Conservation (phyloP, 2,888 invertebrate genomes). For the Drosophila differens region DNA sequence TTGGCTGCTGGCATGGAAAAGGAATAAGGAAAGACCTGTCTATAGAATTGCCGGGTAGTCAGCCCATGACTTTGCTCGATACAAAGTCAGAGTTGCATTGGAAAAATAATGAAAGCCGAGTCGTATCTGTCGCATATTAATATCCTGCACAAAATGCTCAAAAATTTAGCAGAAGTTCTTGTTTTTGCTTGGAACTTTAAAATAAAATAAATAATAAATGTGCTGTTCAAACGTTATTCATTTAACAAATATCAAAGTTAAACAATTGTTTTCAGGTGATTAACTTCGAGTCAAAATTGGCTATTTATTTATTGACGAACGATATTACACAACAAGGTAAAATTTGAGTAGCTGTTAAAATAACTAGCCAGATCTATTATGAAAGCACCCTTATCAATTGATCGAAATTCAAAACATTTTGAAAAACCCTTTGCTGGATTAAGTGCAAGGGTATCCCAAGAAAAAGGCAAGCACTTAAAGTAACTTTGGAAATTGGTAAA, state of each 20-base stretch:
- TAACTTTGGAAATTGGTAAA: constrained; percentile 66
- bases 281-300: neutral
- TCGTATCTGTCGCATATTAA: neutral
- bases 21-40: neutral
- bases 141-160: neutral
- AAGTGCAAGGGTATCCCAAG: constrained; percentile 12
- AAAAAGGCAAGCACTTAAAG: constrained; percentile 34
- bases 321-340: neutral
- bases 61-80: constrained; percentile 1
- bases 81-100: neutral
- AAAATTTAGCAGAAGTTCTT: neutral
- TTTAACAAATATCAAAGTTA: no score
- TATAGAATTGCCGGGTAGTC: constrained; percentile 12
- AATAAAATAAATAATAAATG: neutral
- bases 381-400: neutral
- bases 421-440: constrained; percentile 6
- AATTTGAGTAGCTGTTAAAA: neutral
- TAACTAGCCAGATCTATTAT: neutral
- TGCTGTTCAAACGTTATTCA: no score
- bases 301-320: neutral
- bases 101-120: constrained; percentile 6
- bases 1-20: constrained; percentile 1
- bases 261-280: no score
- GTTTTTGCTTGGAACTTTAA: neutral
- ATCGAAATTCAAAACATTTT: neutral